These are phyloP conservation scores for Nomada goodeniana DNA, from an alignment of 2,888 invertebrate species.

Conservation along the genomic window DNA sequence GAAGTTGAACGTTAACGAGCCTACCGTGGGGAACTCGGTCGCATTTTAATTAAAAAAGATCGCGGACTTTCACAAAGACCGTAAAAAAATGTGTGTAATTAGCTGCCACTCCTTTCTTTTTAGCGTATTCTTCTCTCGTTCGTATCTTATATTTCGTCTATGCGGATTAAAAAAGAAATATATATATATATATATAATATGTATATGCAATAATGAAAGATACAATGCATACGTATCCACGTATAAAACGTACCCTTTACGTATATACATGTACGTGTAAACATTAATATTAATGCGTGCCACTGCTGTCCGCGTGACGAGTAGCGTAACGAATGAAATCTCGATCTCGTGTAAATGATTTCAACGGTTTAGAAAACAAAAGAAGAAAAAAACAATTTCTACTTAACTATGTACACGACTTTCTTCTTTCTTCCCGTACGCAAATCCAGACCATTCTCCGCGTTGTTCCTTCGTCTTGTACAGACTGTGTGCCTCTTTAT, in stretches of 20 bases:
- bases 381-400: conserved; percentile 66
- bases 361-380: conserved; percentile 50
- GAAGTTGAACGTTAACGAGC: conserved; percentile 32
- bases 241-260: not conserved
- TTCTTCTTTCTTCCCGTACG: conserved; percentile 51
- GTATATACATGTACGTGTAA: conserved; percentile 14
- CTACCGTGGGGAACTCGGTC: conserved; percentile 21
- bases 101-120: conserved; percentile 76
- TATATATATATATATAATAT: conserved; percentile 58
- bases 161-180: conserved; percentile 69
- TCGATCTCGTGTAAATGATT: conserved; percentile 64
- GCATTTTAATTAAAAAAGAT: conserved; percentile 67
- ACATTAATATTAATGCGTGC: conserved; percentile 58
- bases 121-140: conserved; percentile 33
- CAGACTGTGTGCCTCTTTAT: conserved; percentile 45
- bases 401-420: conserved; percentile 68
- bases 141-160: conserved; percentile 55
- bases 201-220: conserved; percentile 65
- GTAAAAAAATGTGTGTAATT: conserved; percentile 73
- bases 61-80: conserved; percentile 70
- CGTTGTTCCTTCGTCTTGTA: conserved; percentile 26
- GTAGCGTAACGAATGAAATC: conserved; percentile 69
- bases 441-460: conserved; percentile 50
- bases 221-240: conserved; percentile 40
- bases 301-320: conserved; percentile 69